These are phyloP conservation scores for Micrasema longulum DNA, from an alignment of 1,140 invertebrate genomes.

Conservation along the genomic window DNA sequence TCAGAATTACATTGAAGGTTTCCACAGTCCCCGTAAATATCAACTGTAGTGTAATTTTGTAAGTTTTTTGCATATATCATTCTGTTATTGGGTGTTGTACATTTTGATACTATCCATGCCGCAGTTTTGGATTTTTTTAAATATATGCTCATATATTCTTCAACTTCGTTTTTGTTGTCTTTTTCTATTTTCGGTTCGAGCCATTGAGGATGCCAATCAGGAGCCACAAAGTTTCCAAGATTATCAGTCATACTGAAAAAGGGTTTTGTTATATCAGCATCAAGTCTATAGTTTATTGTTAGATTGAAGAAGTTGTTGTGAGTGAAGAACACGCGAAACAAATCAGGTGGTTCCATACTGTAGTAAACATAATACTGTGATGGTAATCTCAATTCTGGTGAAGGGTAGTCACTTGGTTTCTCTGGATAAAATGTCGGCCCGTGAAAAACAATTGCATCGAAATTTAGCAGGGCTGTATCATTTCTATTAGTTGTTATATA, in stretches of 20 bases:
- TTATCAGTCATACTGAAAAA: constrained; percentile 66
- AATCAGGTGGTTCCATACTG: constrained; percentile 55
- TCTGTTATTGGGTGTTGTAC: constrained; percentile 67
- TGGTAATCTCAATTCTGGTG: constrained; percentile 33
- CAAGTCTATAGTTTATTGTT: constrained; percentile 72
- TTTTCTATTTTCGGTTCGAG: constrained; percentile 32
- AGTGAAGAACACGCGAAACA: constrained; percentile 55
- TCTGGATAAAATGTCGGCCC: constrained; percentile 56
- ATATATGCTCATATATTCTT: constrained; percentile 18
- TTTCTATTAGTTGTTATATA: constrained; percentile 20
- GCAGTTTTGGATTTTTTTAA: constrained; percentile 62
- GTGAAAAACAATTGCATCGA: constrained; percentile 62
- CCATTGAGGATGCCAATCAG: constrained; percentile 32
- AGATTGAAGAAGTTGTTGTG: constrained; percentile 66
- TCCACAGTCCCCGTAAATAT: constrained; percentile 76
- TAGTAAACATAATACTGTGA: constrained; percentile 48
- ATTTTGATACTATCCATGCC: constrained; percentile 75
- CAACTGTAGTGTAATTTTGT: constrained; percentile 69
- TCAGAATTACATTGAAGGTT: constrained; percentile 56
- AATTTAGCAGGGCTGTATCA: constrained; percentile 53
- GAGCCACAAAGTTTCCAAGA: constrained; percentile 53
- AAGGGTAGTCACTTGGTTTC: constrained; percentile 49
- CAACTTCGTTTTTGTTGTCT: neutral
- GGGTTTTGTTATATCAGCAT: constrained; percentile 73
- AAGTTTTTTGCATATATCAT: constrained; percentile 69